phyloP scores from a whole-genome alignment of 2,797 vertebrate species.

The Hippopotamyrus pictus region DNA sequence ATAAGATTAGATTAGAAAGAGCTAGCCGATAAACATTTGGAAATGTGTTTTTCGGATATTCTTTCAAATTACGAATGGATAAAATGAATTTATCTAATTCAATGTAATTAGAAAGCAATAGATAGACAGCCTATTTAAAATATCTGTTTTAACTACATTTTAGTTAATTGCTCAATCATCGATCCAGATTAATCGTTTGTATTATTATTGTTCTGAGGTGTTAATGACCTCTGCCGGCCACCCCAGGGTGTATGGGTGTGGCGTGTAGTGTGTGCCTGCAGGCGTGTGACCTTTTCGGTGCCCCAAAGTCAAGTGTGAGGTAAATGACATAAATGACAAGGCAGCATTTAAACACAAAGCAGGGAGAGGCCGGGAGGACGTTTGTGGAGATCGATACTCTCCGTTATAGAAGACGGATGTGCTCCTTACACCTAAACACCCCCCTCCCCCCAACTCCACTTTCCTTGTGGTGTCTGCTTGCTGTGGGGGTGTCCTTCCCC shows the following conservation, averaged over 20 bases:
- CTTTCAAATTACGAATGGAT: neutral
- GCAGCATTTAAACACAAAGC: neutral
- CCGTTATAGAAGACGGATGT: constrained; percentile 42
- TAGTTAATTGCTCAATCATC: constrained; percentile 35
- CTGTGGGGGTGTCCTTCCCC: neutral
- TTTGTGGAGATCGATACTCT: constrained; percentile 31
- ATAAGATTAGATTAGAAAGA: neutral
- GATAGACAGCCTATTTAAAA: neutral
- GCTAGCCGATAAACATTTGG: neutral
- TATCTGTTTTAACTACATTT: neutral
- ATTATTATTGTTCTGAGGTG: neutral
- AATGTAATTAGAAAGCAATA: neutral
- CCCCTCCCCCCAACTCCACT: neutral
- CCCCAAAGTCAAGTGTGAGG: constrained; percentile 7
- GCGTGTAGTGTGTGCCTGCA: neutral
- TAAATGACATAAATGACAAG: constrained; percentile 9
- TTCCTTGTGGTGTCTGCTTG: neutral
- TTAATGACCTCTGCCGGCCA: neutral
- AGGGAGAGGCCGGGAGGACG: neutral
- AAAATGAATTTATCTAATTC: neutral
- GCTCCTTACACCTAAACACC: neutral
- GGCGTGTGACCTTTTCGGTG: neutral
- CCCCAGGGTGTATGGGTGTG: neutral
- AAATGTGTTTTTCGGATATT: neutral
- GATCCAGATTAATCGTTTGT: constrained; percentile 24